These are phyloP conservation scores for Coenonympha glycerion DNA, from an alignment of 2,888 invertebrate species.

Conservation along the genomic window DNA sequence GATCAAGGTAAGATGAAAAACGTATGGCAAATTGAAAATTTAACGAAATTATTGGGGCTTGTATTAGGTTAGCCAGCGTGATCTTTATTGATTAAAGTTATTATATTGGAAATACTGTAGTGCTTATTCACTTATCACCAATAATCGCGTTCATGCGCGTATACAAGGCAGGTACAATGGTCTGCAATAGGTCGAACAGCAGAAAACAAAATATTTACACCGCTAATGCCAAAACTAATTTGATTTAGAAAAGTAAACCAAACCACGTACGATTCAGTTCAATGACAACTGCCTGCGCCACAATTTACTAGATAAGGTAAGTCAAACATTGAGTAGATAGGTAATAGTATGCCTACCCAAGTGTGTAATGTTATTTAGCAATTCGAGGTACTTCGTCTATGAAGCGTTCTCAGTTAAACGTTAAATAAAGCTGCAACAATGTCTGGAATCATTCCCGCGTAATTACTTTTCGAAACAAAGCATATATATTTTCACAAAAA, in stretches of 20 bases:
- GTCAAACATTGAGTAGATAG: constrained; percentile 28
- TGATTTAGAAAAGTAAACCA: constrained; percentile 12
- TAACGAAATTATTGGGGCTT: too few species aligned
- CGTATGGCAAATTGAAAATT: too few species aligned
- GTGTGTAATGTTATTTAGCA: constrained; percentile 23
- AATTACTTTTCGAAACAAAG: too few species aligned
- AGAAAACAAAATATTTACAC: constrained; percentile 2
- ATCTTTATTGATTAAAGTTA: too few species aligned
- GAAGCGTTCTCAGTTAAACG: background rate
- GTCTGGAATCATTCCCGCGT: background rate
- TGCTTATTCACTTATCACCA: too few species aligned
- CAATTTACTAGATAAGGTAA: constrained; percentile 29
- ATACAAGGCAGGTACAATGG: background rate
- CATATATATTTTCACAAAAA: too few species aligned
- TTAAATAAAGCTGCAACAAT: background rate
- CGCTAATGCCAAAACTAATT: constrained; percentile 3
- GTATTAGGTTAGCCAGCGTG: background rate
- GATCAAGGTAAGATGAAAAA: too few species aligned
- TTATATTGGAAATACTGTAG: too few species aligned
- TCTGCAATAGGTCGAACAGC: background rate
- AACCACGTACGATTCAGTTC: constrained; percentile 33
- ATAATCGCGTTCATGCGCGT: background rate
- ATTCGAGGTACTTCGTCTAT: constrained; percentile 8
- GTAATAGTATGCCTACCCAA: too few species aligned
- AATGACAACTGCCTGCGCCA: constrained; percentile 39